These are phyloP conservation scores for Thereva nobilitata DNA, from an alignment of 2,888 invertebrate genomes.

Conservation along the genomic window DNA sequence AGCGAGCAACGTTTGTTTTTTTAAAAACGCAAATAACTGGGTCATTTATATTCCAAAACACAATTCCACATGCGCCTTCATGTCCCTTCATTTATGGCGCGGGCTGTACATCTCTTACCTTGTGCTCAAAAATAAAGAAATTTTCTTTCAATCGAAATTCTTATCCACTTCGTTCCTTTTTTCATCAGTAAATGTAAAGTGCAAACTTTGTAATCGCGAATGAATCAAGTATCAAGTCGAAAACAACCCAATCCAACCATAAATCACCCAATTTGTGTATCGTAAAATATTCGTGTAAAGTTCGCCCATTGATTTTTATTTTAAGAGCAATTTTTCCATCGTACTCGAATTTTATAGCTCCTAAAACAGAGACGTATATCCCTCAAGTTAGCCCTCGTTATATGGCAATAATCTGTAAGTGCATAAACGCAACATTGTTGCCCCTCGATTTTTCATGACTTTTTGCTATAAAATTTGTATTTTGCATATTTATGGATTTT, in stretches of 20 bases:
- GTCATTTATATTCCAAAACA: no score
- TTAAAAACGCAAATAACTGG: no score
- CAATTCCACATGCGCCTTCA: no score
- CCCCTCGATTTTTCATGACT: constrained; percentile 24
- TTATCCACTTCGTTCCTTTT: no score
- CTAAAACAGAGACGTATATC: constrained; percentile 1
- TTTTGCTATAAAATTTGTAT: constrained; percentile 19
- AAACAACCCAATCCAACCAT: background rate
- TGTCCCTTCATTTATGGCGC: no score
- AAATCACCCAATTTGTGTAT: constrained; percentile 27
- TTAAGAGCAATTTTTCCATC: constrained; percentile 11
- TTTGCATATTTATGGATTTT: constrained; percentile 14
- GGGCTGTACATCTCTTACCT: no score
- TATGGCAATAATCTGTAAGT: background rate
- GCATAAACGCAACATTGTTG: constrained; percentile 26
- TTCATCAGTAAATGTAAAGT: no score
- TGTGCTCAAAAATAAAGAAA: no score
- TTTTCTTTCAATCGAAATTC: no score
- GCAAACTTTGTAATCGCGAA: no score
- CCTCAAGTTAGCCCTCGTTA: constrained; percentile 6
- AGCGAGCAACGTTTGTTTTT: no score
- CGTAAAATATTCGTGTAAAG: constrained; percentile 12
- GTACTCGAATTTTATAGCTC: constrained; percentile 9
- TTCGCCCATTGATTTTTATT: constrained; percentile 34
- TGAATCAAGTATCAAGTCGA: constrained; percentile 12